These are phyloP conservation scores for Pandemis cinnamomeana DNA, from an alignment of 2,888 invertebrate species.

Conservation along the genomic window DNA sequence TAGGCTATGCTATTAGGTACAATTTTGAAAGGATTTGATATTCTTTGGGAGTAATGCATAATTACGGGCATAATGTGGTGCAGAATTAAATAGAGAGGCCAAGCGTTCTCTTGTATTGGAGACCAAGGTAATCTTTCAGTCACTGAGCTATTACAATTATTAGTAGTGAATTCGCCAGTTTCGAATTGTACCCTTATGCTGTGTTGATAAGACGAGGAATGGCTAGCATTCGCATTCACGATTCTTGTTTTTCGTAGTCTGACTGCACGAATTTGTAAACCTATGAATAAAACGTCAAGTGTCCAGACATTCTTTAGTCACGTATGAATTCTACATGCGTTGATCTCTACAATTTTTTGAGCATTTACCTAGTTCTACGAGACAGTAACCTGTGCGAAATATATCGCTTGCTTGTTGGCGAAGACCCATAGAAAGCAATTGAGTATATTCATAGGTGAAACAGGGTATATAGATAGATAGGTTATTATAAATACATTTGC, in stretches of 20 bases:
- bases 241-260: neutral
- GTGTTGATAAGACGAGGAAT: too few species aligned
- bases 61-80: neutral
- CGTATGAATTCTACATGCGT: neutral
- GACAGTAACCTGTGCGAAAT: conserved; percentile 2
- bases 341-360: neutral
- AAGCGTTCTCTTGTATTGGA: neutral
- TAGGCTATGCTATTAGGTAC: neutral
- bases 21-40: neutral
- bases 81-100: neutral
- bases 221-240: neutral
- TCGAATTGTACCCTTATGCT: too few species aligned
- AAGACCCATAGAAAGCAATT: neutral
- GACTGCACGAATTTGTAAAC: neutral
- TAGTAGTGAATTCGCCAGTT: too few species aligned
- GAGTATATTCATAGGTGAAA: conserved; percentile 1
- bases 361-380: neutral
- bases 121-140: neutral
- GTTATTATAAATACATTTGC: conserved; percentile 1
- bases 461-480: conserved; percentile 3
- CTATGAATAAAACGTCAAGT: neutral
- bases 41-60: neutral
- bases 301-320: neutral
- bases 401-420: conserved; percentile 1
- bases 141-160: neutral